Evolutionary conservation across 1,140 invertebrate genomes (phyloP).

Genomic region (Tribolium castaneum): DNA sequence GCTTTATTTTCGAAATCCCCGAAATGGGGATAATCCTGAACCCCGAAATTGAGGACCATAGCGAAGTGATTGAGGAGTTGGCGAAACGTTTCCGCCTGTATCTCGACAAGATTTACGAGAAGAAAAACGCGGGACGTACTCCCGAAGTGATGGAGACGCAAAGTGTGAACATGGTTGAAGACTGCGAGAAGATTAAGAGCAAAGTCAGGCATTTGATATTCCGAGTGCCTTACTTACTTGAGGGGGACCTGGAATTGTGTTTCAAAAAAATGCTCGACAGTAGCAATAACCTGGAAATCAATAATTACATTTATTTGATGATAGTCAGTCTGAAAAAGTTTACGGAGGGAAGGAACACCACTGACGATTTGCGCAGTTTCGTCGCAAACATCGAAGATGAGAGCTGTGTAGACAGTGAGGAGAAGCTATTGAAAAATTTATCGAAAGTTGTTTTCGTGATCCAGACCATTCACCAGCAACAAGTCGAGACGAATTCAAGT

Average conservation of each 20-base stretch:
- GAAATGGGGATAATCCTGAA: constrained; percentile 72
- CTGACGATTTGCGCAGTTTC: background rate
- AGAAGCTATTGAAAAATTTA: constrained; percentile 1
- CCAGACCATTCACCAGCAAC: background rate
- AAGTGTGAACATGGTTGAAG: background rate
- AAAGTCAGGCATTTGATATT: constrained; percentile 20
- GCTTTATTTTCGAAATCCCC: constrained; percentile 69
- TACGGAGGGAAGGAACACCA: background rate
- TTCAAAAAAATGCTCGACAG: constrained; percentile 18
- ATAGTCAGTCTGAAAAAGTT: constrained; percentile 31
- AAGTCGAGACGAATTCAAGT: background rate
- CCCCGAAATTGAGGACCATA: constrained; percentile 67
- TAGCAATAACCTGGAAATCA: constrained; percentile 9
- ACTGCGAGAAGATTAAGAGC: constrained; percentile 29
- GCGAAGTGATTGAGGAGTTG: constrained; percentile 65
- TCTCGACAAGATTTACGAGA: constrained; percentile 43
- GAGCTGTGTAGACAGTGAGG: background rate
- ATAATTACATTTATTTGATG: constrained; percentile 23
- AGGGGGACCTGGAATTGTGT: constrained; percentile 17
- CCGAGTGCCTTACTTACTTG: constrained; percentile 25
- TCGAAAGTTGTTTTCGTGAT: constrained; percentile 19
- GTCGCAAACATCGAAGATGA: background rate
- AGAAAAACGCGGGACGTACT: constrained; percentile 43
- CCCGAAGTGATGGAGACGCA: constrained; percentile 3
- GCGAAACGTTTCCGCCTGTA: constrained; percentile 63